phyloP scores from a whole-genome alignment of 2,888 invertebrate species.

The Xestia sexstrigata region DNA sequence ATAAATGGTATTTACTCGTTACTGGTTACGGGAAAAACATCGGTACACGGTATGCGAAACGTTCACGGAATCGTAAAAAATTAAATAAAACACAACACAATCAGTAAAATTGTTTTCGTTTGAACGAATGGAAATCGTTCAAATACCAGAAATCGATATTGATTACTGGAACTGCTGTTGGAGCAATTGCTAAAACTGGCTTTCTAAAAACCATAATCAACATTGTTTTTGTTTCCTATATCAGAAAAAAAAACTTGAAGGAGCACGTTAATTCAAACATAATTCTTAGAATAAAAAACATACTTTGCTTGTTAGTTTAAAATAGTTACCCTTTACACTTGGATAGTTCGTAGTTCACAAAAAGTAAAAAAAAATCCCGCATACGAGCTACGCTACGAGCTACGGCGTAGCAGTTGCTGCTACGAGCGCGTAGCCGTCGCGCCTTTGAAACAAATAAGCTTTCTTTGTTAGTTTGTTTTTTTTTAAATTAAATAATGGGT shows the following conservation, averaged over 20 bases:
- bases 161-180: slow-evolving; percentile 6
- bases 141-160: slow-evolving; percentile 40
- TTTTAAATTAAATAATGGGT: not conserved
- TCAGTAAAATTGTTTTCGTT: slow-evolving; percentile 49
- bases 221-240: not conserved
- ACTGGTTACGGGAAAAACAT: slow-evolving; percentile 15
- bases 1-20: slow-evolving; percentile 12
- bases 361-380: not conserved
- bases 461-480: not conserved
- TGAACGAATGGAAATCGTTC: slow-evolving; percentile 20
- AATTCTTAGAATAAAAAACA: not conserved
- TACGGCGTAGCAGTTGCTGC: slow-evolving; percentile 22
- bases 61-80: slow-evolving; percentile 27
- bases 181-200: not conserved
- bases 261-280: not conserved
- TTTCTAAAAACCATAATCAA: not conserved
- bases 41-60: slow-evolving; percentile 25
- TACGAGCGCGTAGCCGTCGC: slow-evolving; percentile 30
- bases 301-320: not conserved
- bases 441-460: not conserved
- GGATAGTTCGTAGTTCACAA: slow-evolving; percentile 20
- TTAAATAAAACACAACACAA: slow-evolving; percentile 53
- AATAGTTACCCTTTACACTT: not conserved
- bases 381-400: slow-evolving; percentile 6
- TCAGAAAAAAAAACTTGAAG: not conserved